Evolutionary conservation across 2,888 invertebrate genomes (phyloP), one percentile per base, ranked within the genome.

Genomic region (Lottia scabra): DNA sequence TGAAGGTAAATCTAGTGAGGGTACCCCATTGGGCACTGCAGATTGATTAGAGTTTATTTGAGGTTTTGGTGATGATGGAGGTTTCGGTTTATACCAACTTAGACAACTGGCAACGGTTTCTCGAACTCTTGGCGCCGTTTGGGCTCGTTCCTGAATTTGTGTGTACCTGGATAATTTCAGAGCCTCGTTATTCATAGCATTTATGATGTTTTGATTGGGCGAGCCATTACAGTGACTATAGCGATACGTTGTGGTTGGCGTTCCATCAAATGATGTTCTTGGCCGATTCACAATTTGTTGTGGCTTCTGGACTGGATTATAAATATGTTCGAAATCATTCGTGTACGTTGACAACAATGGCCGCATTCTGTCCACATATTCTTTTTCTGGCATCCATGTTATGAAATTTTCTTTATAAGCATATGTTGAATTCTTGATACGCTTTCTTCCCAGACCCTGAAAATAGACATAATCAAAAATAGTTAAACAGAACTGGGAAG

Each of bases 81-180:
- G 79, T 10, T 70, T 69, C 4, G 44, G 62, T 16, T 80, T 78
- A 66, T 82, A 72, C 87, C 87, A 87, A 27, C 79, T 83, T 70
- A 87, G 68, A 72, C 87, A 87, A 30, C 84, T 79, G 2, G 87
- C 87, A 10, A 87, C 87, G 6, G 83, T 83, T 72, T 85, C 85
- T 16, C 85, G 74, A 27, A 78, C 76, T 1, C 73, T 70, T 19
- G 78, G 74, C 63, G 77, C 72, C 0, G 81, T 79, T 23, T 83
- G 75, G 79, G 80, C 82, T 30, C 84, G 80, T 65, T 83, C 74
- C 16, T 79, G 78, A 75, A 80, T 81, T 38, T 83, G 74, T 72
- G 81, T 78, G 46, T 79, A 73, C 30, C 81, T 67, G 67, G 83
- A 82, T 67, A 84, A 74, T 74, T 76, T 81, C 26, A 86, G 71